Evolutionary conservation across 2,797 vertebrate genomes (phyloP).

Genomic region (Calcarius lapponicus): DNA sequence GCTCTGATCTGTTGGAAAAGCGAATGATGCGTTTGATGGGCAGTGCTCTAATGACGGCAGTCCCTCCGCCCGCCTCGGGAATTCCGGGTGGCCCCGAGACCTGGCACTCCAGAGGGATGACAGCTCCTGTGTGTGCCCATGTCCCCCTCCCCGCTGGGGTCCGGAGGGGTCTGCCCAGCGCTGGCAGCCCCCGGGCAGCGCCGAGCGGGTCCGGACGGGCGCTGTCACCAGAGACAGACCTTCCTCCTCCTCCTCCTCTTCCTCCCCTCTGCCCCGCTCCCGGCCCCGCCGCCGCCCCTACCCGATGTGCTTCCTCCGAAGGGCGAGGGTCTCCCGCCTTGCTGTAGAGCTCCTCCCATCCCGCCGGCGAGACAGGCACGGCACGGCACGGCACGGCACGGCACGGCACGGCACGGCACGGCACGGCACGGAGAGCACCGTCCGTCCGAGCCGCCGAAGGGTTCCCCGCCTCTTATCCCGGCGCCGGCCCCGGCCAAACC

Average conservation of each 20-base stretch:
- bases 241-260: background rate
- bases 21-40: accelerated
- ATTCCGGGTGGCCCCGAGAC: no score
- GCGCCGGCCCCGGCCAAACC: background rate
- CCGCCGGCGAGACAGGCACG: background rate
- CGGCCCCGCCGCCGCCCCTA: slow-evolving; percentile 29
- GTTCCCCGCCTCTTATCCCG: slow-evolving; percentile 16
- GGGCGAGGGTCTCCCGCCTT: slow-evolving; percentile 85
- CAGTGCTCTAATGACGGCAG: background rate
- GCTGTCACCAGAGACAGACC: background rate
- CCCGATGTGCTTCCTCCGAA: slow-evolving; percentile 90
- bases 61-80: background rate
- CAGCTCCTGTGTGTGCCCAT: background rate
- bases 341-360: slow-evolving; percentile 79
- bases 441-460: no score
- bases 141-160: background rate
- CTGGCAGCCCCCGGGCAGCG: background rate
- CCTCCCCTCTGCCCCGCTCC: background rate
- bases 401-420: background rate
- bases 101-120: background rate
- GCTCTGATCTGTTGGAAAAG: background rate
- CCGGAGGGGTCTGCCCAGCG: background rate
- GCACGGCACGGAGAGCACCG: background rate
- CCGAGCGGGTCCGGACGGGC: background rate
- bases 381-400: background rate